Conservation (phyloP, 2,113 vertebrate species). For the Gallinago media region DNA sequence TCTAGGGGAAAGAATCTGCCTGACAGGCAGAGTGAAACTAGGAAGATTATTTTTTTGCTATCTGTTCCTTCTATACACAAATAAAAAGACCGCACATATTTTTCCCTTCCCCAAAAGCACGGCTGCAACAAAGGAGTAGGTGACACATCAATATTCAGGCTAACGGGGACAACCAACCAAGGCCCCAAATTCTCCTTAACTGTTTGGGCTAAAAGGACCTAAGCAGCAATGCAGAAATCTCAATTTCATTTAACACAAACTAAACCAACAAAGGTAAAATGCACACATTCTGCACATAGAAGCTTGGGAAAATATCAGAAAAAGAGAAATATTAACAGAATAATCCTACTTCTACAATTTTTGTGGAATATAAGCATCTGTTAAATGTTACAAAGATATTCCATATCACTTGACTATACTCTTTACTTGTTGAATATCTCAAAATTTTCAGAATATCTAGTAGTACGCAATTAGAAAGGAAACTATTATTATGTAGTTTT, state of each 20-base stretch:
- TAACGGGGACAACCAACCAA: not conserved
- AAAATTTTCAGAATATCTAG: not conserved
- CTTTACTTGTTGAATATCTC: not conserved
- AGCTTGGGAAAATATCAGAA: not conserved
- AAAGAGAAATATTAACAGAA: not conserved
- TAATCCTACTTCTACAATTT: not conserved
- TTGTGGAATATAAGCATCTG: not conserved
- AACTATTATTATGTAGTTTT: not conserved
- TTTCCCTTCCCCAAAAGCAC: not conserved
- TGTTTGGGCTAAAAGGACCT: not conserved
- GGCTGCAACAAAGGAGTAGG: not conserved
- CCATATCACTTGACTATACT: not conserved
- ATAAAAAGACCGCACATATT: not conserved
- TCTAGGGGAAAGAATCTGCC: not conserved
- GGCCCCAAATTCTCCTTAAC: not conserved
- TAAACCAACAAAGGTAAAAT: not conserved
- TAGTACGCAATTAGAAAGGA: not conserved
- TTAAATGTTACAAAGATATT: not conserved
- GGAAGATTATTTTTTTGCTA: not conserved
- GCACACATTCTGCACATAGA: not conserved
- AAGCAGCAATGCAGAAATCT: not conserved
- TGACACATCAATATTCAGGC: not conserved
- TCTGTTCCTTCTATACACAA: not conserved
- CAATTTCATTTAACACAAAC: not conserved
- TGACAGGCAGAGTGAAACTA: not conserved